Evolutionary conservation across 2,113 vertebrate species (phyloP).

Genomic region (Casuarius casuarius): DNA sequence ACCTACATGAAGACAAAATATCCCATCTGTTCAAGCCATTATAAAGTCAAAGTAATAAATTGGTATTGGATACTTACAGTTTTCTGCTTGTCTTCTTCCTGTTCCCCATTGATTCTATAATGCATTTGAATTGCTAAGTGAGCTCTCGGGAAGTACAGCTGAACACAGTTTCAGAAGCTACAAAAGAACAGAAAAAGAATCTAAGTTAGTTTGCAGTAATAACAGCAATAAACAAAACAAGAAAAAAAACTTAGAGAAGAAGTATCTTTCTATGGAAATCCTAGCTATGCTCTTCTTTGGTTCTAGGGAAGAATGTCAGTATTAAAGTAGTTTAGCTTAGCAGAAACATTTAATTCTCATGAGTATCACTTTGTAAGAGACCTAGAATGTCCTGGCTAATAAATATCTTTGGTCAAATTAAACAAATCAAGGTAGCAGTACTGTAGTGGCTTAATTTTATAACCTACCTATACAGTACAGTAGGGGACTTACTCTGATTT

Average conservation of each 20-base stretch:
- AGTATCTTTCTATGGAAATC: neutral
- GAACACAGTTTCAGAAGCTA: neutral
- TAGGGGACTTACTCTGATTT: neutral
- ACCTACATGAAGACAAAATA: neutral
- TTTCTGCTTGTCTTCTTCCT: constrained; percentile 11
- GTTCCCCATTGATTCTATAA: neutral
- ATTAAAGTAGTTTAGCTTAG: constrained; percentile 15
- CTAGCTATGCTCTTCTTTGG: neutral
- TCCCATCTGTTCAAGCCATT: constrained; percentile 12
- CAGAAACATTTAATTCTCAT: constrained; percentile 34
- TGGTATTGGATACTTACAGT: neutral
- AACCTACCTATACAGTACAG: constrained; percentile 13
- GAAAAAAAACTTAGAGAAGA: neutral
- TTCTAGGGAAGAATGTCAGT: neutral
- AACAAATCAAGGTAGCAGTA: neutral
- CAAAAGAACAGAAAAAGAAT: neutral
- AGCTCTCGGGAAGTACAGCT: neutral
- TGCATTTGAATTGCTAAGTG: neutral
- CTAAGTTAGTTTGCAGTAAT: neutral
- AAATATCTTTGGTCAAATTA: neutral
- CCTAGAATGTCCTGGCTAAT: constrained; percentile 8
- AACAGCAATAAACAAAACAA: neutral
- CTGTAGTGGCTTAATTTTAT: neutral
- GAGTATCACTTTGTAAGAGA: neutral
- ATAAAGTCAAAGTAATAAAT: constrained; percentile 2